Conservation (phyloP, 2,797 vertebrate species). For the Leptodactylus fallax region DNA sequence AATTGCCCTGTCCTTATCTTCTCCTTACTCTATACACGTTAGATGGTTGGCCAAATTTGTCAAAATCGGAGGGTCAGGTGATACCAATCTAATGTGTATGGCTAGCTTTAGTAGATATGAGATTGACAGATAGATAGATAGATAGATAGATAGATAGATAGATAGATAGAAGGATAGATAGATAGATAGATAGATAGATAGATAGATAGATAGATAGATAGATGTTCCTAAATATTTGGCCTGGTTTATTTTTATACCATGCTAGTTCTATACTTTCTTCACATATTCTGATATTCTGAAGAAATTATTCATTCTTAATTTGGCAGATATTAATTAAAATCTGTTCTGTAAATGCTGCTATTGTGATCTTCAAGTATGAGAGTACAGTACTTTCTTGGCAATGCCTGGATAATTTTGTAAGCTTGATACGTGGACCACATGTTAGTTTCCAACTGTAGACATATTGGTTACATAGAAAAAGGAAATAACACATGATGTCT, state of each 20-base stretch:
- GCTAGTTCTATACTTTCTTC: conserved; percentile 49
- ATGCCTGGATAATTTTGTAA: background rate
- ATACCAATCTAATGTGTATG: too few relatives aligned
- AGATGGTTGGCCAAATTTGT: too few relatives aligned
- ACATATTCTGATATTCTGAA: conserved; percentile 69
- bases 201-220: too few relatives aligned
- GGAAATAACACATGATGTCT: conserved; percentile 2
- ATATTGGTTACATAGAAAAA: conserved; percentile 26
- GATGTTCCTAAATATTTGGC: too few relatives aligned
- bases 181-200: too few relatives aligned
- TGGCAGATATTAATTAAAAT: conserved; percentile 47
- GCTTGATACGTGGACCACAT: conserved; percentile 42
- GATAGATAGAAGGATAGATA: too few relatives aligned
- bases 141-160: too few relatives aligned
- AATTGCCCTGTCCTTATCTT: too few relatives aligned
- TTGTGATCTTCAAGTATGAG: conserved; percentile 24
- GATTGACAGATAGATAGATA: too few relatives aligned
- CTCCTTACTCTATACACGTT: too few relatives aligned
- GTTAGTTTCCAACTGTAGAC: conserved; percentile 46
- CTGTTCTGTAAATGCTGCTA: conserved; percentile 21
- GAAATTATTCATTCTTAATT: conserved; percentile 38
- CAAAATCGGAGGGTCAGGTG: too few relatives aligned
- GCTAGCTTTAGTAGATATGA: too few relatives aligned
- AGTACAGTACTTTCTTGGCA: conserved; percentile 41
- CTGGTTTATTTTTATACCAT: background rate